Base-by-base conservation (phyloP, 30 jellyfish, hydroid and myxozoan species). In the Aurelia coerulea region DNA sequence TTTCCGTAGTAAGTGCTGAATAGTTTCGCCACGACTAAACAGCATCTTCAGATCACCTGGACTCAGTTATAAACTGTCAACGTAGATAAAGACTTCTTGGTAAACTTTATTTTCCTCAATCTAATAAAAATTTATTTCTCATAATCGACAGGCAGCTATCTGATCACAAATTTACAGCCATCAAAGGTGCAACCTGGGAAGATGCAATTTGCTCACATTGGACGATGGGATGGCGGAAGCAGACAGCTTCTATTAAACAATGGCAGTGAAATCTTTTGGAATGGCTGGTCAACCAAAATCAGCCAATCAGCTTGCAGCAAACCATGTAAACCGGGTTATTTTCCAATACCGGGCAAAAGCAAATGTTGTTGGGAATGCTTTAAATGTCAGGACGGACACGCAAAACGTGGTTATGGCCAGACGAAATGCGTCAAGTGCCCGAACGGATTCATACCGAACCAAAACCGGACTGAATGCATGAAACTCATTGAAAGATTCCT, bases 331-430 rank as follows among this genome's bases (percentile, higher is more conserved):
- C 98, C 98, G 77, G 98, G 98, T 10, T 65, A 77, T 29, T 80
- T 67, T 56, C 90, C 82, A 46, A 82, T 93, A 4, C 67, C 84
- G 17, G 96, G 98, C 52, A 59, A 72, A 35, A 75, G 78, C 81
- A 76, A 83, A 62, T 93, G 98, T 72, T 93, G 98, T 84, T 93
- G 98, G 98, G 80, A 70, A 53, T 93, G 98, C 84, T 69, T 69
- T 46, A 58, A 68, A 49, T 93, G 98, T 65, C 93, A 81, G 34
- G 83, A 65, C 53, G 90, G 91, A 15, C 71, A 32, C 53, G 74
- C 78, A 74, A 91, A 84, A 50, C 13, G 80, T 34, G 51, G 35
- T 13, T 58, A 60, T 37, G 94, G 93, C 13, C 88, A 79, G 32
- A 62, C 32, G 1, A 56, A 56, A 31, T 93, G 98, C 75, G 73